Base-by-base conservation (phyloP, 2,888 invertebrate species). In the Limnephilus marmoratus region DNA sequence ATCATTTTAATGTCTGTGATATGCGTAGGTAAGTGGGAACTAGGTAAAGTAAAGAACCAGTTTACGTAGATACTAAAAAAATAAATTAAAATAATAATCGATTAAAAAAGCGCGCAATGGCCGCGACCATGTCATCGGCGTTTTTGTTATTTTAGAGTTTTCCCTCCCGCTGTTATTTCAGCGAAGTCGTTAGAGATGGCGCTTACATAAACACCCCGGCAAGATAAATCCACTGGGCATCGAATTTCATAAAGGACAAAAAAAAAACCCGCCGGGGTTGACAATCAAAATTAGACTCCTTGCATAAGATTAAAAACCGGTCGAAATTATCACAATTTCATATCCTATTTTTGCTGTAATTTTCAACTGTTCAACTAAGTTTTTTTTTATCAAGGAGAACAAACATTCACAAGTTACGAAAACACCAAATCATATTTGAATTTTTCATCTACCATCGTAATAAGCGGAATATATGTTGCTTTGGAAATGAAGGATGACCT, bases 101-200 rank as follows among this genome's bases (percentile, higher is more conserved):
- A 24, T 82, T 15, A 5, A 83, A 83, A 31, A 34, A 83, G 18
- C 82, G 13, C 34, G 82, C 15, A 83, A 34, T n/a, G 88, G 37
- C 34, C 31, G 34, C 18, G 80, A 88, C 91, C 93, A 92, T 92
- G 91, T 92, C 92, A 90, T 45, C 85, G 68, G 91, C 92, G 93
- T 93, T 92, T 93, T 93, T 93, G 93, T 93, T 93, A 93, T 93
- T 93, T 92, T 92, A 90, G 90, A 91, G 91, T 93, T 93, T 91
- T 91, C 81, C 83, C 92, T 86, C 91, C 92, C 82, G 89, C 80
- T 93, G 93, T 93, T 93, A 93, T 93, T 93, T 91, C 90, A 92
- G 92, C 88, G 91, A 86, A 91, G 92, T 92, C 91, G 91, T 86
- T 89, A 91, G 93, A 93, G 93, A 89, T 92, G 93, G 90, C 92